Base-by-base conservation (phyloP, 2,797 vertebrate genomes). In the Malurus splendens region DNA sequence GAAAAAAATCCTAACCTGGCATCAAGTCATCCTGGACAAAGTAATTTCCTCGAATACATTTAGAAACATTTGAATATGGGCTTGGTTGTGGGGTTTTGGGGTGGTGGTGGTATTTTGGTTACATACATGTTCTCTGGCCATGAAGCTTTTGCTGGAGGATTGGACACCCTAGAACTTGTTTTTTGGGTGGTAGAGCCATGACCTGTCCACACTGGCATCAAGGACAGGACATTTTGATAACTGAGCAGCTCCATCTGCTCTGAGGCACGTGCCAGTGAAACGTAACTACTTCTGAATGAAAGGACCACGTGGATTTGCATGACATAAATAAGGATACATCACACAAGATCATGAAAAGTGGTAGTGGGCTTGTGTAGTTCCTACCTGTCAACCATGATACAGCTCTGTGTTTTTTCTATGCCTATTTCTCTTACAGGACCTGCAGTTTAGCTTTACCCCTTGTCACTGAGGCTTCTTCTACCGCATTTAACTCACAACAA, bases 181-280 rank as follows among this genome's bases (percentile, higher is more conserved):
- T 89, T 17, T 20, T 36, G 70, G 32, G 52, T 56, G 56, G 20
- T 28, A n/a, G 28, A 87, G 47, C 36, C 38, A 45, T 30, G 61
- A 82, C 47, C 76, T 68, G 55, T 42, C 68, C 30, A 61, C 0
- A 1, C 4, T 87, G 82, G 70, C 77, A 75, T 30, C 22, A 78
- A 62, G 80, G 59, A 70, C 27, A 23, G 41, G 55, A 61, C 76
- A 65, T 66, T 76, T 86, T 75, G 66, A 10, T 61, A 68, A 75
- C 5, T 72, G 68, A 55, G 42, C 57, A 76, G 59, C 55, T 93
- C 87, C 73, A 81, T 72, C 91, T 90, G 82, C 73, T 36, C 85
- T 67, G 57, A 74, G 51, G 44, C 17, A 1, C 3, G 18, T 72
- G 76, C 70, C 76, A 93, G 39, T 50, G 77, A 72, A 81, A 78